Evolutionary conservation across 2,113 vertebrate genomes (phyloP).

Genomic region (Esox niger): DNA sequence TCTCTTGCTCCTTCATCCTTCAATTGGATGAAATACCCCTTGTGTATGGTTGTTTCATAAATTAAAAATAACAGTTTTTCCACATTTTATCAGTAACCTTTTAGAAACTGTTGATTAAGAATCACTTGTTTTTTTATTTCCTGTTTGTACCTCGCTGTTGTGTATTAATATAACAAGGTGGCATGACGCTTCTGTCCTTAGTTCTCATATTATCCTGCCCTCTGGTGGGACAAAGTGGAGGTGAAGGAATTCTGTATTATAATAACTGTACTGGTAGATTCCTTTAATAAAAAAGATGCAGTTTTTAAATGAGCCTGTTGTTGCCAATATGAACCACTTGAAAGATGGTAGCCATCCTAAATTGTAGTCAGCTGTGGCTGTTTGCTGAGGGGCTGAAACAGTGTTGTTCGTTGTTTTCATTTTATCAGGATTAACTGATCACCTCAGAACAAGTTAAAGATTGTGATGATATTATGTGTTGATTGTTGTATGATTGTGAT

Average conservation of each 20-base stretch:
- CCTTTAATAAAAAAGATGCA: conserved; percentile 32
- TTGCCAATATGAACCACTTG: conserved; percentile 41
- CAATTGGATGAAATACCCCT: conserved; percentile 40
- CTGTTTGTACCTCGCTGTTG: conserved; percentile 23
- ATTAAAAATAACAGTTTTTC: conserved; percentile 35
- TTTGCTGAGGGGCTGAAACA: conserved; percentile 13
- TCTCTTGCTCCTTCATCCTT: conserved; percentile 24
- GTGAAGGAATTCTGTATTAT: conserved; percentile 47
- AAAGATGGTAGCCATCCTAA: conserved; percentile 19
- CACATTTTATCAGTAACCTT: conserved; percentile 33
- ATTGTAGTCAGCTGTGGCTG: conserved; percentile 14
- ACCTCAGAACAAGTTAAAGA: conserved; percentile 36
- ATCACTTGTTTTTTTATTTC: conserved; percentile 49
- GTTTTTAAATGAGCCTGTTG: conserved; percentile 45
- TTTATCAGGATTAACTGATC: conserved; percentile 35
- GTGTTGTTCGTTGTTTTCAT: conserved; percentile 26
- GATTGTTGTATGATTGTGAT: conserved; percentile 41
- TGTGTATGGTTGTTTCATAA: conserved; percentile 55
- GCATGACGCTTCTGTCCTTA: conserved; percentile 48
- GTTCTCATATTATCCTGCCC: conserved; percentile 54
- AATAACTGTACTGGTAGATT: conserved; percentile 38
- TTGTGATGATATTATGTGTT: conserved; percentile 36
- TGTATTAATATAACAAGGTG: conserved; percentile 44
- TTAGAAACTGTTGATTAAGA: conserved; percentile 22
- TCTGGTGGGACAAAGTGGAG: conserved; percentile 57